These are phyloP conservation scores for Spatulosminthurus flaviceps DNA, from an alignment of 2,888 invertebrate genomes.

Conservation along the genomic window DNA sequence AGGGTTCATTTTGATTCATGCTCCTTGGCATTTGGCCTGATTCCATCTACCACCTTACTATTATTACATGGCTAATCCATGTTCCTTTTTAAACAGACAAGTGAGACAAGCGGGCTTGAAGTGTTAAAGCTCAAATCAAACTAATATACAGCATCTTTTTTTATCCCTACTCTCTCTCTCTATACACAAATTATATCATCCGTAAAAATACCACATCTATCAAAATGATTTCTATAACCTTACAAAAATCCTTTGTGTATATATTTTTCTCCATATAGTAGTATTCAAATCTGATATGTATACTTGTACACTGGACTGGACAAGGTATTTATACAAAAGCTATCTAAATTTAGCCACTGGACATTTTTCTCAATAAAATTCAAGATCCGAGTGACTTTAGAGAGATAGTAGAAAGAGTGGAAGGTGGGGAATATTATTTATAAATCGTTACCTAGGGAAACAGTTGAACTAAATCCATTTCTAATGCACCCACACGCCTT, in stretches of 20 bases:
- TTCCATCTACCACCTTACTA: conserved; percentile 22
- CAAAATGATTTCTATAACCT: no score
- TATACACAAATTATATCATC: no score
- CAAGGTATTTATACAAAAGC: no score
- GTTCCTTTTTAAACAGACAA: conserved; percentile 36
- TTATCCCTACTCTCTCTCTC: no score
- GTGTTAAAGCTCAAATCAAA: no score
- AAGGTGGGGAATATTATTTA: background rate
- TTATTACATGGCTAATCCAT: conserved; percentile 31
- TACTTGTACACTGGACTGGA: no score
- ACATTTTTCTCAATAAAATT: background rate
- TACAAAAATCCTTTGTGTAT: no score
- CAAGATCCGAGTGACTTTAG: no score
- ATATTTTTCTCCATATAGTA: no score
- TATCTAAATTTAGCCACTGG: conserved; percentile 1
- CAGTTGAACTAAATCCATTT: conserved; percentile 43
- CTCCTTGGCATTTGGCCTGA: conserved; percentile 41
- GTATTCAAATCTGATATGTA: no score
- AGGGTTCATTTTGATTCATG: conserved; percentile 2
- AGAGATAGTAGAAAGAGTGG: background rate
- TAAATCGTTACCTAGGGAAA: conserved; percentile 35
- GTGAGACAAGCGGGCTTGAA: conserved; percentile 27
- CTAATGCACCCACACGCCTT: conserved; percentile 43
- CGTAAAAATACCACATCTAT: no score
- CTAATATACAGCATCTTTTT: no score